Evolutionary conservation across 2,888 invertebrate genomes (phyloP), one percentile per base, ranked within the genome.

Genomic region (Volucella zonaria): DNA sequence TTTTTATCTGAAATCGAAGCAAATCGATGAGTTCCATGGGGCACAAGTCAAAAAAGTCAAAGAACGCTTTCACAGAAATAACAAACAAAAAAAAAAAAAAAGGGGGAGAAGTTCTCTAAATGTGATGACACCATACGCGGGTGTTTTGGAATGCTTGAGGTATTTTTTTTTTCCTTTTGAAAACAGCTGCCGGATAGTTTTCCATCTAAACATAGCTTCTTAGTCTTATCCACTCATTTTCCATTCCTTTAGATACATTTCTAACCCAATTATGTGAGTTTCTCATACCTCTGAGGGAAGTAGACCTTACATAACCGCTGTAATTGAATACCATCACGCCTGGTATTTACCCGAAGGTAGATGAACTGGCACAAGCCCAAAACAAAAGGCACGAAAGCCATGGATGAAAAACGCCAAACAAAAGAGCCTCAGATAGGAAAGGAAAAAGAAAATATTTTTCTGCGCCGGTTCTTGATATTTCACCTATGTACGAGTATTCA

Each of bases 191-290:
- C 49, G 52, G 54, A 42, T 59, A 47, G 54, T 12, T 45, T 54
- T 18, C 54, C 59, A 9, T 68, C 40, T 54, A 8, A 1, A 42
- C 52, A 47, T 68, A 54, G 38, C 58, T 40, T 66, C 56, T 59
- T 68, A 38, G 38, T 18, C 70, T 12, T 18, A 76, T 40, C 52
- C 79, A 74, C 40, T 56, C 71, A 58, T 59, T 54, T 59, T 51
- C 58, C 43, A 51, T 58, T 76, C 54, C 58, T 56, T 42, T 68
- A 15, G 47, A 61, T 42, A 62, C 43, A 51, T 56, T 14, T 64
- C 59, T 77, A 81, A 81, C 81, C 85, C 73, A 85, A 85, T 85
- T 85, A 85, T 58, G 76, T 62, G 75, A 43, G 40, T 45, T 38
- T 70, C 66, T 18, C 45, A 18, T 23, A 49, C 64, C 61, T 78